phyloP scores from a whole-genome alignment of 2,113 vertebrate species.

The Callorhinus ursinus region DNA sequence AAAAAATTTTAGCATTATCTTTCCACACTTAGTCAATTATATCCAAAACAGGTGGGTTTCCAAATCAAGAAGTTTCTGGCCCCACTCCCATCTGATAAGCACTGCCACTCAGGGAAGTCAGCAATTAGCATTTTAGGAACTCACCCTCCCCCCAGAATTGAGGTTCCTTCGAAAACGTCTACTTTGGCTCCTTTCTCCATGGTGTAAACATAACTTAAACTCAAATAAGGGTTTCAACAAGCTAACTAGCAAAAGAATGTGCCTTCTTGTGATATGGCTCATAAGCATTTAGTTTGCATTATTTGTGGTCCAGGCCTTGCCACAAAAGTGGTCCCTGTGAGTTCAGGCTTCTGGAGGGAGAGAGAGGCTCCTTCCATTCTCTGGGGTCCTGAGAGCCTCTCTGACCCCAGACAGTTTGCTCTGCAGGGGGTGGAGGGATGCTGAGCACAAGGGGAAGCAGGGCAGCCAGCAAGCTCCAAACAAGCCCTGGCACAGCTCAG shows the following conservation, averaged over 20 bases:
- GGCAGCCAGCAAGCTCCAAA: background rate
- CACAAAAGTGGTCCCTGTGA: background rate
- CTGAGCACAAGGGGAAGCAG: background rate
- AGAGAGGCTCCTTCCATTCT: background rate
- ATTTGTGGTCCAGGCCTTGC: background rate
- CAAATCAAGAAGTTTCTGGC: slow-evolving; percentile 66
- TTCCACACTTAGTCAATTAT: background rate
- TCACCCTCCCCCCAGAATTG: background rate
- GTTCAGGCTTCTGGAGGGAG: background rate
- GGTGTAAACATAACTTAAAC: background rate
- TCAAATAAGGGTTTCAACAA: background rate
- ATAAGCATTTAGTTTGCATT: background rate
- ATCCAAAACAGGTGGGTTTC: background rate
- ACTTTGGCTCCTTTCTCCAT: background rate
- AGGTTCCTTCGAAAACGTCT: background rate
- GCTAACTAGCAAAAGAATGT: background rate
- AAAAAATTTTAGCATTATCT: background rate
- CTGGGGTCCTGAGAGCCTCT: background rate
- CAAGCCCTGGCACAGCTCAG: background rate
- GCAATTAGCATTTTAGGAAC: background rate
- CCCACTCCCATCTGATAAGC: slow-evolving; percentile 58
- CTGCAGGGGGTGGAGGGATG: background rate
- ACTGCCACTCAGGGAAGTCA: background rate
- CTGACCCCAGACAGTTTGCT: background rate
- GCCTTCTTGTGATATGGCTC: background rate